Conservation (phyloP, 64 coral and sea anemone genomes). For the Anthopleura sola region DNA sequence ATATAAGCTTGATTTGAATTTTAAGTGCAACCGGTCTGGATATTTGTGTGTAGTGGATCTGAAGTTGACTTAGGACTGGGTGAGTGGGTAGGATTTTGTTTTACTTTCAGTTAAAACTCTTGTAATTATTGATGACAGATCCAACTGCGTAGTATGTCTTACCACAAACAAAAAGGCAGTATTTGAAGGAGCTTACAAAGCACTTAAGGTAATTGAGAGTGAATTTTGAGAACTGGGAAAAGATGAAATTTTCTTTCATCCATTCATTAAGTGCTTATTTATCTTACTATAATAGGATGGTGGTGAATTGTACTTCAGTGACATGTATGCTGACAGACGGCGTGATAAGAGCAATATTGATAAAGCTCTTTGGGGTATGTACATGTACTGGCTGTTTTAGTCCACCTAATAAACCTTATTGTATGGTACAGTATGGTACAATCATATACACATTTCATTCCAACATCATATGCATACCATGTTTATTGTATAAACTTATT, state of each 20-base stretch:
- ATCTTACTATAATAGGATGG: too few species aligned
- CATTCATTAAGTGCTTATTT: background rate
- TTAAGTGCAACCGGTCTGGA: too few species aligned
- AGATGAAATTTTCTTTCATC: background rate
- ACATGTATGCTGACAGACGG: constrained; percentile 80
- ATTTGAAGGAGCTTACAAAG: constrained; percentile 61
- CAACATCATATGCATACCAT: too few species aligned
- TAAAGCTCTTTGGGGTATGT: constrained; percentile 82
- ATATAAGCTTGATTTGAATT: too few species aligned
- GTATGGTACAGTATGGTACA: background rate
- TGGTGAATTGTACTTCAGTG: constrained; percentile 96
- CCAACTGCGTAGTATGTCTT: constrained; percentile 78
- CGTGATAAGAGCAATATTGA: constrained; percentile 59
- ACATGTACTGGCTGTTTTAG: background rate
- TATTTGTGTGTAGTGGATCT: too few species aligned
- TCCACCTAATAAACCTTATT: background rate
- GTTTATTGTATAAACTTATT: background rate
- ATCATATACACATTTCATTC: too few species aligned
- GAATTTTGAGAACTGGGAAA: too few species aligned
- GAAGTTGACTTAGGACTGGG: too few species aligned
- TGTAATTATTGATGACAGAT: background rate
- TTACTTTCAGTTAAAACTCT: too few species aligned
- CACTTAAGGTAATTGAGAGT: constrained; percentile 54
- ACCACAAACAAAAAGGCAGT: constrained; percentile 61
- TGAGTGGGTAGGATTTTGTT: too few species aligned